A percentile compares a stretch with the other conserved stretches of the same genome.
Conservation (phyloP, 2,888 invertebrate species). For the Mantis religiosa region DNA sequence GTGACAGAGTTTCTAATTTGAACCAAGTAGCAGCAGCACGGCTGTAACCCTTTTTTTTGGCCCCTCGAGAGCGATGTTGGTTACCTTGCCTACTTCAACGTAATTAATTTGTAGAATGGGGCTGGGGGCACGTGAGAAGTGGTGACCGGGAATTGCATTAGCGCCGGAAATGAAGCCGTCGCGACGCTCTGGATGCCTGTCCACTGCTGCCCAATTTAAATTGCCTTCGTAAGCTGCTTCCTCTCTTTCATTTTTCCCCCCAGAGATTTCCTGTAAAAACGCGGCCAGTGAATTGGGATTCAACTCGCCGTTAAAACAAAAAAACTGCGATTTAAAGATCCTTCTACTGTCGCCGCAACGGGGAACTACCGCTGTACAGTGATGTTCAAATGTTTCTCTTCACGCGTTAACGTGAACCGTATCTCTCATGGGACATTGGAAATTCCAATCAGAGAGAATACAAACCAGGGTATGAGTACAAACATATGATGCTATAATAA, state of each 20-base stretch:
- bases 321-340: background rate
- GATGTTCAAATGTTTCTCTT: too few relatives aligned
- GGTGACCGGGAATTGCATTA: background rate
- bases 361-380: background rate
- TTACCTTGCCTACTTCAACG: too few relatives aligned
- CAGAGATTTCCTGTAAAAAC: background rate
- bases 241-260: background rate
- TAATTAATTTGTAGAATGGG: background rate
- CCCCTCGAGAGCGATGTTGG: too few relatives aligned
- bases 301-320: background rate
- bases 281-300: background rate
- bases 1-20: too few relatives aligned
- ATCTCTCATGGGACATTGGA: too few relatives aligned
- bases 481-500: too few relatives aligned
- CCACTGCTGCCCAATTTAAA: background rate
- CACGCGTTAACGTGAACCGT: too few relatives aligned
- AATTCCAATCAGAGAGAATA: too few relatives aligned
- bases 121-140: background rate
- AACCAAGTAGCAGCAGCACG: too few relatives aligned
- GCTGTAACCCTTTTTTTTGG: too few relatives aligned
- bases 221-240: background rate
- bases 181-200: background rate
- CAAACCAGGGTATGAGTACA: too few relatives aligned
- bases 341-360: background rate
- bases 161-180: background rate